Conservation (phyloP, 2,113 vertebrate species). For the Perognathus longimembris region DNA sequence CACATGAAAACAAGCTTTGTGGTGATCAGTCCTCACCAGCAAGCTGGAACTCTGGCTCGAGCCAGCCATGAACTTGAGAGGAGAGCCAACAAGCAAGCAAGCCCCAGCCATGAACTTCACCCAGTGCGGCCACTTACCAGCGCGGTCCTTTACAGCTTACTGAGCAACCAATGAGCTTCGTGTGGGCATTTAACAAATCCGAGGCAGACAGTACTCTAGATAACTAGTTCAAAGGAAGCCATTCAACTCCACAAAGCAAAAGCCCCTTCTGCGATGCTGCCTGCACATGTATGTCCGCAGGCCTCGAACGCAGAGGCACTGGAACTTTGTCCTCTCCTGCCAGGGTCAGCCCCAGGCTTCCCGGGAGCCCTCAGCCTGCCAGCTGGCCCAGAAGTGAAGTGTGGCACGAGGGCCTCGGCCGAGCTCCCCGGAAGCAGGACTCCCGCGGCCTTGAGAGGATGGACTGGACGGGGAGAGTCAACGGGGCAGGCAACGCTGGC, state of each 20-base stretch:
- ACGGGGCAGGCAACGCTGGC: not conserved
- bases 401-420: not conserved
- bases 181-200: not conserved
- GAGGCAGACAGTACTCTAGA: not conserved
- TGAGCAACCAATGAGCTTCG: not conserved
- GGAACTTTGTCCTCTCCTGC: not conserved
- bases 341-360: not conserved
- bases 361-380: not conserved
- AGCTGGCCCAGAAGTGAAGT: not conserved
- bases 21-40: not conserved
- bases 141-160: not conserved
- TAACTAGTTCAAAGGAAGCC: not conserved
- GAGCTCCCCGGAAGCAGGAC: not conserved
- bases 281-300: too few relatives aligned
- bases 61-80: not conserved
- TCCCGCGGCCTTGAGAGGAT: not conserved
- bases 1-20: not conserved
- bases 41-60: not conserved
- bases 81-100: not conserved
- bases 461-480: not conserved
- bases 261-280: not conserved
- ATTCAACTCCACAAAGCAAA: not conserved
- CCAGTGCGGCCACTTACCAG: not conserved
- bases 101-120: not conserved
- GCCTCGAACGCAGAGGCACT: not conserved